Base-by-base conservation (phyloP, 2,797 vertebrate genomes). In the Cynodonichthys magdalenae region DNA sequence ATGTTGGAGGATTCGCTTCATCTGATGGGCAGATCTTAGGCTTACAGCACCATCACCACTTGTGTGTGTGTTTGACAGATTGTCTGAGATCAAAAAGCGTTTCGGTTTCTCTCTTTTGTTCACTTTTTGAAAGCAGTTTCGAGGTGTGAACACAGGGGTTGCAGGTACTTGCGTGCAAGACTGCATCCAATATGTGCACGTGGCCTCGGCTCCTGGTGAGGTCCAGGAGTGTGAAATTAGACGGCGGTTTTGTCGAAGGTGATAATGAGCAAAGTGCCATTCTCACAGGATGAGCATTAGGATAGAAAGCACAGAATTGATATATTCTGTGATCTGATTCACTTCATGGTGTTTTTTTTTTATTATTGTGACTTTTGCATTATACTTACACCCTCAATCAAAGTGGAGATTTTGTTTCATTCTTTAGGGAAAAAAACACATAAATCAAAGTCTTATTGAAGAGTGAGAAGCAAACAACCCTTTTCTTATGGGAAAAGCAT, bases 211-310 rank as follows among this genome's bases (percentile, higher is more conserved):
- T 75, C 83, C 63, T 70, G 14, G 51, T 6, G 52, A 82, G 79
- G 87, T 87, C 83, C 79, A 68, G 63, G 69, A 79, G 91, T 93
- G 92, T 92, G 92, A 92, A 92, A 90, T 85, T 81, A 86, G 87
- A 86, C 60, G 85, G 53, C 59, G 81, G 85, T 85, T 24, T 90
- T 91, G 78, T 79, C 64, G 76, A 75, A 92, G 88, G 92, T 92
- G 92, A 92, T 93, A 94, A 94, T 93, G 88, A 92, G 91, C 82
- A 85, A 81, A 84, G 89, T 77, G 90, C 70, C 79, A 63, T 79
- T 84, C 77, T 79, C 88, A 68, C 88, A 89, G 85, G 89, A 92
- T 81, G 89, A 85, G 80, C 72, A 63, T 69, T 27, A 66, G 36
- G 61, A 71, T 72, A 75, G 75, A 79, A 85, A 80, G 78, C 66